Conservation (phyloP, 2,888 invertebrate genomes). For the Congeria kusceri region DNA sequence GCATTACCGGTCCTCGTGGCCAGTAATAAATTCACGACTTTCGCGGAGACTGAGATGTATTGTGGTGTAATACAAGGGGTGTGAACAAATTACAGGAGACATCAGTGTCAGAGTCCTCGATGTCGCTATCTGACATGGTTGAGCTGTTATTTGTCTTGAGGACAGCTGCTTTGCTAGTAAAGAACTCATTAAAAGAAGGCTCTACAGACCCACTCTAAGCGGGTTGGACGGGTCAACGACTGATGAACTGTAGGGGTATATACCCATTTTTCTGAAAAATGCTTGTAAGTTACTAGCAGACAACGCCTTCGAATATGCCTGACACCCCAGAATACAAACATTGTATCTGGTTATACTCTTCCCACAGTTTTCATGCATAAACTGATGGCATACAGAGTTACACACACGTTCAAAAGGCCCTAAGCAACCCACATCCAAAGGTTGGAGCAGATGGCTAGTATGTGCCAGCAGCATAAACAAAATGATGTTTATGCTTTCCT, state of each 20-base stretch:
- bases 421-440: constrained; percentile 45
- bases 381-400: constrained; percentile 39
- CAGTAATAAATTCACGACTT: no score
- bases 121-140: no score
- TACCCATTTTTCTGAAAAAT: constrained; percentile 37
- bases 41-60: no score
- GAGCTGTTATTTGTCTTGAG: no score
- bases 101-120: no score
- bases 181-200: no score
- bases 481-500: constrained; percentile 50
- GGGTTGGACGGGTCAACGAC: not conserved
- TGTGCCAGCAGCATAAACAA: constrained; percentile 57
- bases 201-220: no score
- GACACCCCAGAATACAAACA: constrained; percentile 24
- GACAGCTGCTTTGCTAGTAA: no score
- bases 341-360: not conserved
- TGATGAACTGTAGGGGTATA: constrained; percentile 26
- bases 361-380: constrained; percentile 17
- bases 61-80: no score
- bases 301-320: constrained; percentile 22
- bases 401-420: constrained; percentile 46
- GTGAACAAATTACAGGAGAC: no score
- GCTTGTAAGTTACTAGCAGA: constrained; percentile 25
- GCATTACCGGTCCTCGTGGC: no score
- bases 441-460: constrained; percentile 45